Base-by-base conservation (phyloP, 37 sponge, comb jelly and placozoan genomes). In the Cladorhizidae sp. region DNA sequence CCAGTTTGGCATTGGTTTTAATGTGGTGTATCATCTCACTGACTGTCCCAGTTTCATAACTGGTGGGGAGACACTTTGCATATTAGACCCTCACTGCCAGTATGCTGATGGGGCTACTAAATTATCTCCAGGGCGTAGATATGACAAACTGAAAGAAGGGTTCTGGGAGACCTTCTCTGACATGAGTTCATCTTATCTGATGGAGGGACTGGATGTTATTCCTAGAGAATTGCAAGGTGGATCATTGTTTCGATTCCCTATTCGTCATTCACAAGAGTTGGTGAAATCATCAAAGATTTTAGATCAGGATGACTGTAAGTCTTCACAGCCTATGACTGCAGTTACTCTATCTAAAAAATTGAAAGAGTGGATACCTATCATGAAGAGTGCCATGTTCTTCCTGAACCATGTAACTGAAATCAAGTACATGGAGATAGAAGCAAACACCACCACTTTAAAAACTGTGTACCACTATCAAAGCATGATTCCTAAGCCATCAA, bases 1-100 rank as follows among this genome's bases (percentile, higher is more conserved):
- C 14, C 88, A 84, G 75, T 94, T 76, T 94, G 95, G 95, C 18
- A 87, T 94, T 70, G 95, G 95, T 41, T 90, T 94, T 67, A 94
- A 94, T 88, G 85, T 75, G 3, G 92, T 87, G 18, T 94, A 94
- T 74, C 92, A 94, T 80, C 79, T 94, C 40, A 94, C 94, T 58
- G 94, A 94, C 72, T 94, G 94, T 62, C 94, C 94, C 26, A 80
- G 75, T 38, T 94, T 94, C 77, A 20, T 94, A 21, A 84, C 95
- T 40, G 61, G 72, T 75, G 85, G 85, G 37, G 81, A 92, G 14
- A 85, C 79, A 0, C 54, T 94, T 22, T 94, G 95, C 81, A 56
- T 94, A 8, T 41, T 94, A 57, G 95, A 94, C 68, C 95, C 95
- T 62, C 91, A 88, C 58, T 69, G 73, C 25, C n/a, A 22, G 0